These are phyloP conservation scores for Kryphioiulus occultus DNA, from an alignment of 2,888 invertebrate species.

Conservation along the genomic window DNA sequence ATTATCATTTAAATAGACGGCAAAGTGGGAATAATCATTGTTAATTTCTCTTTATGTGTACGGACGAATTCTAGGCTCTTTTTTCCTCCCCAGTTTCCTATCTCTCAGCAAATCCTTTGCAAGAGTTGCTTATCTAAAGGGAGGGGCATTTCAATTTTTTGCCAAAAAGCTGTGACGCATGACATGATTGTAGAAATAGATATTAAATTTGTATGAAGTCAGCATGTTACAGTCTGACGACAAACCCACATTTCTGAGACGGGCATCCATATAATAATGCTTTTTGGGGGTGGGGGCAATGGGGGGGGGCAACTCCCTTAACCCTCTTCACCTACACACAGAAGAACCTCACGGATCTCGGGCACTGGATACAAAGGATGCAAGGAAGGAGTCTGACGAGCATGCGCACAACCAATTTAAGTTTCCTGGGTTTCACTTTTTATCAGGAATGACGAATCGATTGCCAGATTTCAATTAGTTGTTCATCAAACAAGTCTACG, in stretches of 20 bases:
- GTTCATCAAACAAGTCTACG: not conserved
- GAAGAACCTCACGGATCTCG: not conserved
- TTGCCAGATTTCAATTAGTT: constrained; percentile 5
- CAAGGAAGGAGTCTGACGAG: not conserved
- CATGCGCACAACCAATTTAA: not conserved
- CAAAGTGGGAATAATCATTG: constrained; percentile 5
- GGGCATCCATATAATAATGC: not conserved
- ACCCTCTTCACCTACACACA: not conserved
- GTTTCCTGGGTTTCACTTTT: not conserved
- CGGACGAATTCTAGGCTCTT: not conserved
- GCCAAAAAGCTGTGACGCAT: not conserved
- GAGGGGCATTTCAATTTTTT: not conserved
- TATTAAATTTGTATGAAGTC: constrained; percentile 5
- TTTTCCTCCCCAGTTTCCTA: not conserved
- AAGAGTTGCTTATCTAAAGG: constrained; percentile 5
- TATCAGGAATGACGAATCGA: not conserved
- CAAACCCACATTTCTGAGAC: not conserved
- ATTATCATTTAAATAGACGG: not conserved
- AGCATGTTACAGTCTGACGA: constrained; percentile 5
- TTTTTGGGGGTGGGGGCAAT: not conserved
- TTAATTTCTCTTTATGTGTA: not conserved
- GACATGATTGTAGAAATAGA: constrained; percentile 5
- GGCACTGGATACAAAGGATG: constrained; percentile 5
- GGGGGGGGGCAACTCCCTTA: not conserved
- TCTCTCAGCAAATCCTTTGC: constrained; percentile 5